phyloP scores from a whole-genome alignment of 2,113 vertebrate species.

The Cyanistes caeruleus region DNA sequence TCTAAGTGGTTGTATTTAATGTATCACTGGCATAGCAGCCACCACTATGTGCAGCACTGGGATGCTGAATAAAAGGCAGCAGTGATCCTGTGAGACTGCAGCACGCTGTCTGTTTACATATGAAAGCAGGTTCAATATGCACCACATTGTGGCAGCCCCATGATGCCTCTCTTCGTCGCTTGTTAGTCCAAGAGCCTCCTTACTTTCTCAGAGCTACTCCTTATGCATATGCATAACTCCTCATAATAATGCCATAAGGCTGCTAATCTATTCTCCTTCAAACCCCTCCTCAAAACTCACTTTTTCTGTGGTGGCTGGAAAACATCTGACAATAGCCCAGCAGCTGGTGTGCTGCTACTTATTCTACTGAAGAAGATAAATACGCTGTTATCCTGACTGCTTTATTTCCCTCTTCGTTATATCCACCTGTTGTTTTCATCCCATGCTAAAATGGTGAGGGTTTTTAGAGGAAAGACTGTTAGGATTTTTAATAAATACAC shows the following conservation, averaged over 20 bases:
- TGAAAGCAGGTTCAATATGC: slow-evolving; percentile 60
- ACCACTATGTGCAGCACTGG: neutral
- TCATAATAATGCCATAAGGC: slow-evolving; percentile 53
- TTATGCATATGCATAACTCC: slow-evolving; percentile 64
- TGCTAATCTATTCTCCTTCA: slow-evolving; percentile 67
- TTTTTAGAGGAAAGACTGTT: neutral
- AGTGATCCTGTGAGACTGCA: slow-evolving; percentile 17
- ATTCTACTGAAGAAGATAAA: slow-evolving; percentile 50
- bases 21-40: neutral
- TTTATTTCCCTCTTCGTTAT: slow-evolving; percentile 1
- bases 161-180: slow-evolving; percentile 36
- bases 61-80: slow-evolving; percentile 29
- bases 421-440: slow-evolving; percentile 54
- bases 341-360: slow-evolving; percentile 56
- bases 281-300: slow-evolving; percentile 58
- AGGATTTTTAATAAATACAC: neutral
- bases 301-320: slow-evolving; percentile 54
- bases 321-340: slow-evolving; percentile 52
- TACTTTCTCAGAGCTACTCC: slow-evolving; percentile 56
- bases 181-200: slow-evolving; percentile 62
- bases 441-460: neutral
- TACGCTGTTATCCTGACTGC: neutral
- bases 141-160: neutral
- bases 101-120: slow-evolving; percentile 52
- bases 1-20: neutral